phyloP scores from a whole-genome alignment of 2,888 invertebrate genomes.

The Lithophane leautieri region DNA sequence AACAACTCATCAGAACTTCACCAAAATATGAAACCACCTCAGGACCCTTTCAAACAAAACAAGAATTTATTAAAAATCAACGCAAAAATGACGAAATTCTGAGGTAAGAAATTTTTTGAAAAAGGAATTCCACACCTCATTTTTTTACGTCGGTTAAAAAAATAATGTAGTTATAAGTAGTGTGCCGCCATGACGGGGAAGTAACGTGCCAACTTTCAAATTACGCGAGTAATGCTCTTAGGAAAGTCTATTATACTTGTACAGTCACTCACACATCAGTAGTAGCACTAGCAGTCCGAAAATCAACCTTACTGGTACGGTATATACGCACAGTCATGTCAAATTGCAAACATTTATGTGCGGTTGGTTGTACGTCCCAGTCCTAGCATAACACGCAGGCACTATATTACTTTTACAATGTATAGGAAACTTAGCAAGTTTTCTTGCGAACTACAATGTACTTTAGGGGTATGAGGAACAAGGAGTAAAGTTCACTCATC shows the following conservation, averaged over 20 bases:
- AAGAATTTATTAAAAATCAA: no score
- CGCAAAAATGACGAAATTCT: no score
- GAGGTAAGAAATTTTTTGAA: no score
- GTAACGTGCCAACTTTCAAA: slow-evolving; percentile 46
- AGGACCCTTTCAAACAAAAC: no score
- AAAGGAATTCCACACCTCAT: no score
- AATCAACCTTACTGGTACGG: neutral
- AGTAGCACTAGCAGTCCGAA: neutral
- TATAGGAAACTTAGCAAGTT: slow-evolving; percentile 62
- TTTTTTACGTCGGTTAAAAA: neutral
- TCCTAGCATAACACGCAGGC: slow-evolving; percentile 6
- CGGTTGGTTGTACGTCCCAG: neutral
- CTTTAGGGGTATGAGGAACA: no score
- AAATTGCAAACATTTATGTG: neutral
- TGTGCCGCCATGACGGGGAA: neutral
- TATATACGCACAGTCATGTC: neutral
- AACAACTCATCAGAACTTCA: no score
- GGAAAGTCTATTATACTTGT: slow-evolving; percentile 25
- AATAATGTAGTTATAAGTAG: neutral
- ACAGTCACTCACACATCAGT: neutral
- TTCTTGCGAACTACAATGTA: slow-evolving; percentile 49
- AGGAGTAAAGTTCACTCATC: no score
- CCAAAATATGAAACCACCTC: no score
- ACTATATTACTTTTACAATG: slow-evolving; percentile 42
- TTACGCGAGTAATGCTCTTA: slow-evolving; percentile 33